Evolutionary conservation across 2,888 invertebrate species (phyloP).

Genomic region (Macaria liturata): DNA sequence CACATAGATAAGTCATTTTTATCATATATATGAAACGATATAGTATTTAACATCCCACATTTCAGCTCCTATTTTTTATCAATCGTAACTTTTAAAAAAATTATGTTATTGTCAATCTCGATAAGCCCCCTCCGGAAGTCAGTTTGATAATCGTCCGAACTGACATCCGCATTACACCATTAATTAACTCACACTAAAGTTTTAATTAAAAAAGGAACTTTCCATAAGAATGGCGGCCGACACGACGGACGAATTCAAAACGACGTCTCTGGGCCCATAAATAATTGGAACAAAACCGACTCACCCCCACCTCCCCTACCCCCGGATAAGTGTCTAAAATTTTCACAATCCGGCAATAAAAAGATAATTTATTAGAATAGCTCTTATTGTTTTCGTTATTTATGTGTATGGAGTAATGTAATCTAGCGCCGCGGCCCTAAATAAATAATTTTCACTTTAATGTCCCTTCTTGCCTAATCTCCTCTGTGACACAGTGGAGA

Average conservation of each 20-base stretch:
- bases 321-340: conserved; percentile 83
- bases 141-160: conserved; percentile 42
- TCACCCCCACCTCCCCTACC: conserved; percentile 46
- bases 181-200: conserved; percentile 78
- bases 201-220: conserved; percentile 78
- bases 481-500: conserved; percentile 47
- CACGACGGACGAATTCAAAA: conserved; percentile 75
- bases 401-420: conserved; percentile 84
- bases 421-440: conserved; percentile 80
- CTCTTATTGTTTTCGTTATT: conserved; percentile 84
- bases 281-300: conserved; percentile 80
- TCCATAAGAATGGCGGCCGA: conserved; percentile 72
- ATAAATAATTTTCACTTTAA: conserved; percentile 83
- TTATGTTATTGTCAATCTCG: conserved; percentile 25
- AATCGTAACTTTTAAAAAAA: background rate
- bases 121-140: conserved; percentile 42
- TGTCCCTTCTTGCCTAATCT: conserved; percentile 83
- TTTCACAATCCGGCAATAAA: conserved; percentile 84
- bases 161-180: conserved; percentile 59
- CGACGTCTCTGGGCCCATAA: conserved; percentile 80
- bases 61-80: too few species aligned
- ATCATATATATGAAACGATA: too few species aligned
- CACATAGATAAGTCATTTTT: too few species aligned
- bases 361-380: conserved; percentile 84
- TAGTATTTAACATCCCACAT: too few species aligned